Percentiles rank a stretch among this genome's conserved stretches.
Conservation (phyloP, 2,113 vertebrate genomes). For the Gymnarchus niloticus region DNA sequence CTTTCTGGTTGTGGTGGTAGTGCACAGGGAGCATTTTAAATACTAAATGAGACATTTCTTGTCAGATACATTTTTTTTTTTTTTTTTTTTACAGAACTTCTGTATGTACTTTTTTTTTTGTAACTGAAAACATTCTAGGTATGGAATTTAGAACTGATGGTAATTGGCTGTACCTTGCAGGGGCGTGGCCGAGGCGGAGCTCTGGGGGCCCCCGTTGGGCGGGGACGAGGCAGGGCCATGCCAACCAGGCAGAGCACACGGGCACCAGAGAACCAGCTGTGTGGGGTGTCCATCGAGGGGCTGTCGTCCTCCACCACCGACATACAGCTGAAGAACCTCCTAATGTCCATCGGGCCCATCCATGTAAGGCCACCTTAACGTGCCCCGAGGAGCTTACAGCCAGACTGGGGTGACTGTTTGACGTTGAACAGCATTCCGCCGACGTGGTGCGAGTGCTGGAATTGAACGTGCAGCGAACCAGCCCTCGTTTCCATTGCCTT, state of each 20-base stretch:
- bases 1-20: no score
- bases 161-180: conserved; percentile 36
- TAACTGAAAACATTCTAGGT: neutral
- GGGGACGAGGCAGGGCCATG: conserved; percentile 73
- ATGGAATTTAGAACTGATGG: neutral
- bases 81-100: neutral
- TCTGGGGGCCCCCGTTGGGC: conserved; percentile 63
- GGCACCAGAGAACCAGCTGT: conserved; percentile 67
- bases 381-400: neutral
- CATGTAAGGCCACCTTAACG: conserved; percentile 65
- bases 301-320: conserved; percentile 92
- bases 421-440: no score
- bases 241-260: conserved; percentile 76
- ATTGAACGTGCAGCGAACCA: no score
- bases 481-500: no score
- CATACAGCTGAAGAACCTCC: conserved; percentile 82
- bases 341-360: conserved; percentile 91
- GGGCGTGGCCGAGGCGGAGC: conserved; percentile 73
- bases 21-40: no score
- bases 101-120: neutral
- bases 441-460: no score
- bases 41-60: no score
- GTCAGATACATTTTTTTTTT: no score
- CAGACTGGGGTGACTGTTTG: no score
- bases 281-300: conserved; percentile 88